Evolutionary conservation across 2,797 vertebrate species (phyloP), one percentile per base, ranked within the genome.

Genomic region (Lithobates pipiens): DNA sequence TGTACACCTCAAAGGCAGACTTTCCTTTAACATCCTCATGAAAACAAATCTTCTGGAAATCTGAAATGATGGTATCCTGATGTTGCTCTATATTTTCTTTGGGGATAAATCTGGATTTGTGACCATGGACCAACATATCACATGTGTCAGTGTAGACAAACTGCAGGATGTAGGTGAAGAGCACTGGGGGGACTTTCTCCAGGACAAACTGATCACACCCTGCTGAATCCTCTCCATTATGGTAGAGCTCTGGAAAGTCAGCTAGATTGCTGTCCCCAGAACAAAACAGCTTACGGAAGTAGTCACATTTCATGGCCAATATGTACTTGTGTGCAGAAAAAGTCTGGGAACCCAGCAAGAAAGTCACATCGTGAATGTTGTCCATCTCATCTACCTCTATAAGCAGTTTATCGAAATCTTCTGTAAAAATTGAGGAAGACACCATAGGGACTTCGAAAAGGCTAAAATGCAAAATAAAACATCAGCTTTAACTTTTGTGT

Each of bases 111-210:
- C 90, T 95, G 23, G 96, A 96, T 88, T 91, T 95, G 81, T 93
- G 93, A 13, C 97, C 97, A 0, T 96, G 94, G 77, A 95, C 94
- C 89, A 99, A 91, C 91, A 99, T 94, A 90, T 99, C 96, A 85
- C 98, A 99, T 15, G 95, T 96, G 89, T 99, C 97, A 0, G 96
- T 97, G 90, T 99, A 99, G 86, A 99, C 95, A 92, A 97, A 99
- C 85, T 96, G 94, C 76, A 99, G 93, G 70, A 94, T 91, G 16
- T 97, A 95, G 21, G 96, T 95, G 89, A 99, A 95, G 89, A 97
- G 92, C 74, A 98, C 97, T 1, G 95, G 91, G 34, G 96, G 92
- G 83, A 99, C 89, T 85, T 97, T 98, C 85, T 99, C 97, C 88
- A 99, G 90, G 29, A 96, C 91, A 76, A 97, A 94, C 23, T 98